A percentile compares a stretch with the other conserved stretches of the same genome.
phyloP scores from a whole-genome alignment of 2,888 invertebrate species.

The Hyalella azteca region DNA sequence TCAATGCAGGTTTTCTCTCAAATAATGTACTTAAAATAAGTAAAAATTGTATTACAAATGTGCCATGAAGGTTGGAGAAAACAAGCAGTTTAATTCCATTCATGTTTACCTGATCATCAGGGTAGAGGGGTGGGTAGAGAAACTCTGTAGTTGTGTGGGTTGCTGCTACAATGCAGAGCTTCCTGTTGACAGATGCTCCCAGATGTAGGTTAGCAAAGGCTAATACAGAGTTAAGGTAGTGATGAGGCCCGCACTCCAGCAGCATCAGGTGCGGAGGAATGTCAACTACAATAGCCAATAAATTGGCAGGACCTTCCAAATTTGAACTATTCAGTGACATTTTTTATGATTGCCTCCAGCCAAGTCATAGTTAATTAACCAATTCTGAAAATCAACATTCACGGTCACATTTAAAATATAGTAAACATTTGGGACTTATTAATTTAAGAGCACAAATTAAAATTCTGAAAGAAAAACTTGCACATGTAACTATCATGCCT shows the following conservation, averaged over 20 bases:
- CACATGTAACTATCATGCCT: too few species aligned
- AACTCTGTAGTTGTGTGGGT: slow-evolving; percentile 52
- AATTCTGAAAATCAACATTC: too few species aligned
- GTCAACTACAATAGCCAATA: slow-evolving; percentile 55
- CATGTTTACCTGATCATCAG: slow-evolving; percentile 30
- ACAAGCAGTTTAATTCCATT: background rate
- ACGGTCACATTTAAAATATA: too few species aligned
- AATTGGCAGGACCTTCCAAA: slow-evolving; percentile 15
- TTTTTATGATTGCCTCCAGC: too few species aligned
- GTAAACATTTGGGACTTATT: too few species aligned
- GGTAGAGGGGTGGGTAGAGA: slow-evolving; percentile 45
- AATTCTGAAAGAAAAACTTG: too few species aligned
- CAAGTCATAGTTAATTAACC: too few species aligned
- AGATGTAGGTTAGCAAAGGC: slow-evolving; percentile 56
- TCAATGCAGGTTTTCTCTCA: too few species aligned
- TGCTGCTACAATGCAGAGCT: slow-evolving; percentile 53
- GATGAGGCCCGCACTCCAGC: slow-evolving; percentile 39
- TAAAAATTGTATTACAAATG: too few species aligned
- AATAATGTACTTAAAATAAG: too few species aligned
- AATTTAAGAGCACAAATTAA: too few species aligned
- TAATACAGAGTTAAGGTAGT: slow-evolving; percentile 45
- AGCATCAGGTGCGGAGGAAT: slow-evolving; percentile 51
- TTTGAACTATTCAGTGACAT: background rate
- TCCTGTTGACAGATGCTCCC: slow-evolving; percentile 50
- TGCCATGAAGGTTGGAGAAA: too few species aligned